Base-by-base conservation (phyloP, 2,888 invertebrate species). In the Arctia plantaginis region DNA sequence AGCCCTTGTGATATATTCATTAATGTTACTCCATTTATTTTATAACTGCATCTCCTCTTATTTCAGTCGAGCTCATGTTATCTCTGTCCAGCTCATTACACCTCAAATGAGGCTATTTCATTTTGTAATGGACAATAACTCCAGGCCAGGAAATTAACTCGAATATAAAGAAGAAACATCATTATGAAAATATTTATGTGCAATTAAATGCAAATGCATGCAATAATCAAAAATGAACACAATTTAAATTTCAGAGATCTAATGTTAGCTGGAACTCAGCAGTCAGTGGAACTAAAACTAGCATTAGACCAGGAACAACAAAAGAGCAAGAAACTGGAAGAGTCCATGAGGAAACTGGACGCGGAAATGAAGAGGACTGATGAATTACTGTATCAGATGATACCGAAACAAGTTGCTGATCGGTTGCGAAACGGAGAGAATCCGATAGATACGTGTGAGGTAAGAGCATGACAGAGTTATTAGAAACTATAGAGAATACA, bases 321-420 rank as follows among this genome's bases (percentile, higher is more conserved):
- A 90, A 99, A 99, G 93, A 99, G 99, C 76, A 98, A 98, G 92
- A 99, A 99, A 88, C 93, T 99, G 70, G 99, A 99, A 88, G 99
- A 99, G 88, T 99, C 99, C 1, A 99, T 99, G 99, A 96, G 98
- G 84, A 98, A 99, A 90, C 93, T 99, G 80, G 99, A 99, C 90
- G 98, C 98, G 82, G 99, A 99, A 93, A 99, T 99, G 98, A 97
- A 98, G 87, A 96, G 99, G 79, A 99, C 99, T 0, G 99, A 99
- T 90, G 99, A 99, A 87, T 95, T 99, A 41, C 94, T 99, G 1
- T 99, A 99, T 93, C 99, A 99, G 96, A 99, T 99, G 99, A 99
- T 99, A 96, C 99, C 99, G 47, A 99, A 99, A 91, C 98, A 99
- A 90, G 99, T 99, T 10, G 99, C 99, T 0, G 99, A 99, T 92